phyloP scores from a whole-genome alignment of 2,113 vertebrate species.

The Rhadina sibilatrix region DNA sequence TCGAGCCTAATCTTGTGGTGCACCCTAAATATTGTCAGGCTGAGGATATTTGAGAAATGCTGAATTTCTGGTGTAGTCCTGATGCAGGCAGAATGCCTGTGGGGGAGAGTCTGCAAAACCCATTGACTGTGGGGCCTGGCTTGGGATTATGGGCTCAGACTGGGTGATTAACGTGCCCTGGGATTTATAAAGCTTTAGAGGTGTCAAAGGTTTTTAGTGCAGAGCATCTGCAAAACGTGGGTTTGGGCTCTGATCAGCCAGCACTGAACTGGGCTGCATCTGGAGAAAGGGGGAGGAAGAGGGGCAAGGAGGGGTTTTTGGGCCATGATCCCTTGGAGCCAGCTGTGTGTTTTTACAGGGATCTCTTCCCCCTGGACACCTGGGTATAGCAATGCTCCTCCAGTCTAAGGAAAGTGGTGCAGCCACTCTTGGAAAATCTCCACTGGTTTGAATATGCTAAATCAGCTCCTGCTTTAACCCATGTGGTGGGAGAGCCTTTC shows the following conservation, averaged over 20 bases:
- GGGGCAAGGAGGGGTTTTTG: not conserved
- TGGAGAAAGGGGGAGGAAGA: not conserved
- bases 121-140: constrained; percentile 3
- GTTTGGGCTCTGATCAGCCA: not conserved
- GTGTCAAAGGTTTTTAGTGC: constrained; percentile 30
- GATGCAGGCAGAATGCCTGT: not conserved
- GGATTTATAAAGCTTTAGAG: constrained; percentile 15
- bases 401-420: not conserved
- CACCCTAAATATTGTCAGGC: not conserved
- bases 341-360: not conserved
- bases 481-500: not conserved
- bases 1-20: not conserved
- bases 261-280: not conserved
- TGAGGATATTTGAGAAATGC: not conserved
- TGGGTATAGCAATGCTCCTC: not conserved
- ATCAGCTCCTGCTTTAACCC: rapidly evolving
- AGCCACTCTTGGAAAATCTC: not conserved
- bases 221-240: constrained; percentile 9
- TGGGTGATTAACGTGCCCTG: not conserved
- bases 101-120: constrained; percentile 37
- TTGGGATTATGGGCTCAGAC: constrained; percentile 61
- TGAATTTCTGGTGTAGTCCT: not conserved
- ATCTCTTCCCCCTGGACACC: not conserved
- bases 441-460: not conserved
- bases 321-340: rapidly evolving